Percentiles rank a stretch among this genome's conserved stretches.
Conservation (phyloP, 2,113 vertebrate species). For the Mohoua ochrocephala region DNA sequence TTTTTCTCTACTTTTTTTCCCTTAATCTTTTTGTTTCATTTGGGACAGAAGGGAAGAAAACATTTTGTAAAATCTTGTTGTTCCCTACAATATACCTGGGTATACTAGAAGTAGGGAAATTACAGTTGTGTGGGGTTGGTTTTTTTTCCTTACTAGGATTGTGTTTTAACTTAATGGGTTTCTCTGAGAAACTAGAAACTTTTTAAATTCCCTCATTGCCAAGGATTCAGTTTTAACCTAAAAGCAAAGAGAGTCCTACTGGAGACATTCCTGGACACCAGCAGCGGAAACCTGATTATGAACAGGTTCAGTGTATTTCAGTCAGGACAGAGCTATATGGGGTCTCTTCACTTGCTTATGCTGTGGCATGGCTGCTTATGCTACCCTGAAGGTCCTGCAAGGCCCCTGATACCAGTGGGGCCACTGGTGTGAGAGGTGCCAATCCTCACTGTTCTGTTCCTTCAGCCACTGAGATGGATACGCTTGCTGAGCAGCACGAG, state of each 20-base stretch:
- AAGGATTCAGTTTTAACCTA: neutral
- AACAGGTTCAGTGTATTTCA: neutral
- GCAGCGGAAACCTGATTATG: neutral
- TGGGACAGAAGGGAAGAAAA: neutral
- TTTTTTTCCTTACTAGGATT: neutral
- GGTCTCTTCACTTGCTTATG: neutral
- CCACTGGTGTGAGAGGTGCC: rapidly evolving
- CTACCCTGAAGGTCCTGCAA: neutral
- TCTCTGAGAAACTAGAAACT: neutral
- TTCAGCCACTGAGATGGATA: neutral
- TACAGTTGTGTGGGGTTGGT: rapidly evolving
- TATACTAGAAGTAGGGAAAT: neutral
- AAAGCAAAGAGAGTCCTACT: neutral
- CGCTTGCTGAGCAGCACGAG: rapidly evolving
- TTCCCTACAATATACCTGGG: neutral
- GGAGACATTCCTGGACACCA: neutral
- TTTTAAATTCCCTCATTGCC: neutral
- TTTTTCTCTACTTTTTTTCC: neutral
- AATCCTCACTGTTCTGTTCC: neutral
- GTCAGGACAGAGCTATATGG: neutral
- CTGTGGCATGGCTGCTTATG: neutral
- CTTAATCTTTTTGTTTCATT: neutral
- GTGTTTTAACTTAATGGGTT: neutral
- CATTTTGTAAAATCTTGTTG: neutral
- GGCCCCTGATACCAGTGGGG: neutral